These are phyloP conservation scores for Balaenoptera acutorostrata DNA, from an alignment of 2,113 vertebrate species.

Conservation along the genomic window DNA sequence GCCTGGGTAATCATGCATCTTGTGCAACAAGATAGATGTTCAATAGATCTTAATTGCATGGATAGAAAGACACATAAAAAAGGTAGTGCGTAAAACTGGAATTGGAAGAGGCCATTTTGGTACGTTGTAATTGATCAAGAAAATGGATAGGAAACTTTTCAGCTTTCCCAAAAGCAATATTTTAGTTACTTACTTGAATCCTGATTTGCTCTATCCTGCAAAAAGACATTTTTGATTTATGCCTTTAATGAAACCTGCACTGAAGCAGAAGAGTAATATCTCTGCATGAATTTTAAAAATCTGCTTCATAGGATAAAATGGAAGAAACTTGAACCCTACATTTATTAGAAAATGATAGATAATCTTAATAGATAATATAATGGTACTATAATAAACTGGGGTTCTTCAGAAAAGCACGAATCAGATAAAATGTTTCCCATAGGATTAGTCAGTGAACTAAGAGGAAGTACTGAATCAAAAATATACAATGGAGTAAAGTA, in stretches of 20 bases:
- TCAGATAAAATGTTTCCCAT: slow-evolving; percentile 52
- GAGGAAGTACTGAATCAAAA: slow-evolving; percentile 31
- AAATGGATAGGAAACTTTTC: not conserved
- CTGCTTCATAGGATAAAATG: slow-evolving; percentile 17
- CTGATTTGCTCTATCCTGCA: slow-evolving; percentile 24
- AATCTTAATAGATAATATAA: slow-evolving; percentile 60
- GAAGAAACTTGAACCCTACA: not conserved
- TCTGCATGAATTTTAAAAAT: slow-evolving; percentile 42
- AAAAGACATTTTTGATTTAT: slow-evolving; percentile 62
- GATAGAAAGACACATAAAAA: not conserved
- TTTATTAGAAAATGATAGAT: slow-evolving; percentile 73
- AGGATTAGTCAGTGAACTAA: slow-evolving; percentile 19
- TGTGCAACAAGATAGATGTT: not conserved
- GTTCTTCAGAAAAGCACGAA: slow-evolving; percentile 42
- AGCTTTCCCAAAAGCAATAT: not conserved
- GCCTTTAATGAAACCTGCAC: slow-evolving; percentile 55
- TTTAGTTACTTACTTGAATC: slow-evolving; percentile 44
- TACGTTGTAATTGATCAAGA: not conserved
- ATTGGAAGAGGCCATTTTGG: not conserved
- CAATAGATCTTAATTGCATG: not conserved
- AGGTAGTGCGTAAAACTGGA: not conserved
- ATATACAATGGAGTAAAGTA: not conserved
- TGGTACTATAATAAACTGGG: slow-evolving; percentile 37
- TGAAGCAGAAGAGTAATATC: slow-evolving; percentile 23
- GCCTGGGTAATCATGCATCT: not conserved